Evolutionary conservation across 2,113 vertebrate genomes (phyloP), one percentile per base, ranked within the genome.

Genomic region (Chelonoidis abingdonii): DNA sequence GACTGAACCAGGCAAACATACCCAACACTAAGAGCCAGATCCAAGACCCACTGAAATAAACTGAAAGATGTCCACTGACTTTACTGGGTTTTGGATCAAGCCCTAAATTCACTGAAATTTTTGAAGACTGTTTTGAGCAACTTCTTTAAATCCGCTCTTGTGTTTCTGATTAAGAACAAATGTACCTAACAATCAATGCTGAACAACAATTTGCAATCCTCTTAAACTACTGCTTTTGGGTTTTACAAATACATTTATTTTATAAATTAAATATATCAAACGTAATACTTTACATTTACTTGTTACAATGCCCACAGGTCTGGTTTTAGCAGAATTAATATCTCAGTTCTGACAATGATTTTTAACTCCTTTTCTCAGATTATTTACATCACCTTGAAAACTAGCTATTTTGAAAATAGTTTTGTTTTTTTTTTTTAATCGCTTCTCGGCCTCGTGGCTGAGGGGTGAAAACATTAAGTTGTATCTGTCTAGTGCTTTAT

Each of bases 11-110:
- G 79, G 47, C 75, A 80, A 31, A 10, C 8, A 59, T 53, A 25
- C 12, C 57, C 78, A 59, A 12, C 0, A 0, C 4, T 41, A 87
- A 5, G 6, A 83, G 62, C 21, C 19, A 54, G 11, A 24, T 81
- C 59, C 21, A n/a, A 86, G 89, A 5, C 24, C 4, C 65, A 72
- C 19, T 72, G 65, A 72, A 38, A 72, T 38, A 19, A 72, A n/a
- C 19, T 38, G n/a, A 72, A 38, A 72, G 65, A 11, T 19, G 35
- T 21, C 3, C 79, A 65, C 8, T n/a, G 10, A 13, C 2, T 22
- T 79, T 31, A 57, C 27, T 49, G 89, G 16, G 9, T 75, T 83
- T 75, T 5, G 19, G 38, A 72, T 3, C 25, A 41, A n/a, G 54
- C 24, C 52, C 6, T 52, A 41, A 87, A 84, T 81, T 65, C 17